These are phyloP conservation scores for Drosophila pandora DNA, from an alignment of 1,140 invertebrate genomes.

Conservation along the genomic window DNA sequence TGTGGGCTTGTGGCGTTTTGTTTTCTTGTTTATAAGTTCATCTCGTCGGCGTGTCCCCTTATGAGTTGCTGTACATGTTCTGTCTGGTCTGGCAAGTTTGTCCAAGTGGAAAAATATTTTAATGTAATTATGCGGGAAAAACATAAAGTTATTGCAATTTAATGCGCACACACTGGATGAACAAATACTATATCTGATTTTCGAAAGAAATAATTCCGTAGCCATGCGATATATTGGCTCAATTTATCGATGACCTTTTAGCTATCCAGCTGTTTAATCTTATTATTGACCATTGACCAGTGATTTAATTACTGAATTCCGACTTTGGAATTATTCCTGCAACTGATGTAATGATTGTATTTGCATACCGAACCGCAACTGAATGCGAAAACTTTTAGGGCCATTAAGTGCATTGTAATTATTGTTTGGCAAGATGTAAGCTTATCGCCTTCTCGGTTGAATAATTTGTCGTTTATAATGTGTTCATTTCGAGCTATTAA, in stretches of 20 bases:
- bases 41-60: conserved; percentile 3
- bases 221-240: conserved; percentile 12
- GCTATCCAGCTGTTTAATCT: conserved; percentile 10
- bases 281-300: conserved; percentile 13
- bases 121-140: conserved; percentile 32
- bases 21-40: conserved; percentile 38
- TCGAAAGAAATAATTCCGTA: background rate
- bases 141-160: background rate
- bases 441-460: conserved; percentile 34
- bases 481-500: conserved; percentile 54
- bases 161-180: background rate
- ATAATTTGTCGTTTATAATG: conserved; percentile 57
- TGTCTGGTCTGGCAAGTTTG: conserved; percentile 13
- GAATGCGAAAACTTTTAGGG: conserved; percentile 16
- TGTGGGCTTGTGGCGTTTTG: conserved; percentile 12
- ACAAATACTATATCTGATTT: background rate
- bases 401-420: conserved; percentile 48
- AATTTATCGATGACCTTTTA: conserved; percentile 15
- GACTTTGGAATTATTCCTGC: conserved; percentile 2
- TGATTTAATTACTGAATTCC: conserved; percentile 18
- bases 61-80: background rate
- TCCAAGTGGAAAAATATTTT: conserved; percentile 37
- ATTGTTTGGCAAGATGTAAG: conserved; percentile 7
- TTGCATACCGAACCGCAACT: conserved; percentile 9
- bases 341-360: conserved; percentile 30